A percentile compares a stretch with the other conserved stretches of the same genome.
Evolutionary conservation across 2,797 vertebrate species (phyloP).

Genomic region (Eidolon dupreanum): DNA sequence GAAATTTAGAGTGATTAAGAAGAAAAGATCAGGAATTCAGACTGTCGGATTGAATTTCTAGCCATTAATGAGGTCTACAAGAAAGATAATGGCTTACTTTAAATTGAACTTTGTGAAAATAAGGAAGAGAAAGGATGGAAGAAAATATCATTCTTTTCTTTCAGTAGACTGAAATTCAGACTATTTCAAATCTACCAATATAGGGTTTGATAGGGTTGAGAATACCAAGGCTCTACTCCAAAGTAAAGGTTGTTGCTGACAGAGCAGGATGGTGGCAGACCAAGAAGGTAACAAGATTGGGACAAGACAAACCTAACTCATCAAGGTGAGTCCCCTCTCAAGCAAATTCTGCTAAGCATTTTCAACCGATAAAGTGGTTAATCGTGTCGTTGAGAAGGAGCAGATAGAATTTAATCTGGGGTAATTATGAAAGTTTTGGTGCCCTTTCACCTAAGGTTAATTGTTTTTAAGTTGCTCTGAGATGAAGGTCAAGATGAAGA

Average conservation of each 20-base stretch:
- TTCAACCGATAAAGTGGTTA: neutral
- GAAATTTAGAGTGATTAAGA: neutral
- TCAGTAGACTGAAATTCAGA: neutral
- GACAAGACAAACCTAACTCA: neutral
- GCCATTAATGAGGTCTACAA: neutral
- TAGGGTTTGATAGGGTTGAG: neutral
- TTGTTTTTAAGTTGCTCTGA: neutral
- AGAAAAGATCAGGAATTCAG: neutral
- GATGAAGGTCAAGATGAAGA: neutral
- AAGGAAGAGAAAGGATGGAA: neutral
- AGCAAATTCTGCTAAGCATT: constrained; percentile 16
- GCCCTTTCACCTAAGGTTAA: neutral
- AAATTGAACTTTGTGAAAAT: neutral
- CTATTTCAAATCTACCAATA: neutral
- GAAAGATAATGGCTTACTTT: neutral
- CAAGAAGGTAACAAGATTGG: neutral
- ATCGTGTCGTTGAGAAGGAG: neutral
- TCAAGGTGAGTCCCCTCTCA: neutral
- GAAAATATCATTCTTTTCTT: neutral
- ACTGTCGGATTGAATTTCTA: neutral
- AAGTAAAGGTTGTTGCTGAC: neutral
- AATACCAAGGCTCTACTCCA: neutral
- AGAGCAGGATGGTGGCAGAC: neutral
- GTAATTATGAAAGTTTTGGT: neutral
- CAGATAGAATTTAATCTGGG: neutral